Evolutionary conservation across 1,140 invertebrate species (phyloP).

Genomic region (Lordiphosa mommai): DNA sequence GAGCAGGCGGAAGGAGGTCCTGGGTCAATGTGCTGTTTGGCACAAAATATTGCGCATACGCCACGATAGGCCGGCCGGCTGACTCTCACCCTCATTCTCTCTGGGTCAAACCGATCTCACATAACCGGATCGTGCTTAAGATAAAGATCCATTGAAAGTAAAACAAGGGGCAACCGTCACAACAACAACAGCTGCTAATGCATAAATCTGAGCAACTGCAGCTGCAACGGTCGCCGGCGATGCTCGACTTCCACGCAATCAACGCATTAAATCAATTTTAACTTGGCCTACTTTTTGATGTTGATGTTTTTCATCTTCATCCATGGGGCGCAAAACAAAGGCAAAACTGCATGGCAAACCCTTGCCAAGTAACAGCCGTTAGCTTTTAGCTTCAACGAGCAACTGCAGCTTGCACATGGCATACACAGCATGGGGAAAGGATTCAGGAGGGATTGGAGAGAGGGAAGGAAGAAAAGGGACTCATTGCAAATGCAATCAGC

Average conservation of each 20-base stretch:
- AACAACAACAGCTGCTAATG: conserved; percentile 1
- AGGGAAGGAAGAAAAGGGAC: conserved; percentile 1
- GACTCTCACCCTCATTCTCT: not conserved
- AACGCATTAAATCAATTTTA: conserved; percentile 77
- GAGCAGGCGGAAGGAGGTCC: conserved; percentile 5
- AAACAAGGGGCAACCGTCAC: conserved; percentile 43
- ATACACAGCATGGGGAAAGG: conserved; percentile 3
- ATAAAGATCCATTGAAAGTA: conserved; percentile 53
- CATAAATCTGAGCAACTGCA: conserved; percentile 43
- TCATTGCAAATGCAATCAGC: conserved; percentile 56
- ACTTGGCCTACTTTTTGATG: conserved; percentile 68
- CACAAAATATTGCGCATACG: conserved; percentile 46
- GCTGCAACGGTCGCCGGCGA: conserved; percentile 14
- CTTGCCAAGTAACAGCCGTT: conserved; percentile 40
- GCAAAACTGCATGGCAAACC: conserved; percentile 17
- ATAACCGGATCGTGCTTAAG: conserved; percentile 12
- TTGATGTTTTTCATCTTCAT: conserved; percentile 6
- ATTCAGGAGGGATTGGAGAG: not conserved
- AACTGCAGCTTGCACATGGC: conserved; percentile 57
- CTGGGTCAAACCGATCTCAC: conserved; percentile 33
- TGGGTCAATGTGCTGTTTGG: conserved; percentile 50
- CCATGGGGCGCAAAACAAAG: conserved; percentile 37
- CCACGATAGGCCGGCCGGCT: conserved; percentile 2
- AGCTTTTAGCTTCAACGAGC: conserved; percentile 12
- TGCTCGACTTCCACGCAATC: conserved; percentile 49